phyloP scores from a whole-genome alignment of 1,140 invertebrate genomes.

The Neelides sp. region DNA sequence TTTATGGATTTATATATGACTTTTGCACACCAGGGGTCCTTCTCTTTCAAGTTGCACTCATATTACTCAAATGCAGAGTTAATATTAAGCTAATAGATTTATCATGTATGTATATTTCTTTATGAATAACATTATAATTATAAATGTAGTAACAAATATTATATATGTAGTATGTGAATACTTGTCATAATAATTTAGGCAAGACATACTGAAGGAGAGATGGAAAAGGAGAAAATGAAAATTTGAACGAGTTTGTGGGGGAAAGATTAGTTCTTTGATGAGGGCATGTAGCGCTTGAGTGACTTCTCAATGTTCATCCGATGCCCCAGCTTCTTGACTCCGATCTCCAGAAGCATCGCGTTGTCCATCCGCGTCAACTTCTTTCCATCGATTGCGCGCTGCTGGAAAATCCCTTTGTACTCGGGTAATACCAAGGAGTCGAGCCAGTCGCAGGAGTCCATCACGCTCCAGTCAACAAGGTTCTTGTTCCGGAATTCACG shows the following conservation, averaged over 20 bases:
- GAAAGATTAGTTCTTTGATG: slow-evolving; percentile 16
- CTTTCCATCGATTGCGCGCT: slow-evolving; percentile 38
- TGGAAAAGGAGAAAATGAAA: neutral
- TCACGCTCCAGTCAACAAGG: slow-evolving; percentile 38
- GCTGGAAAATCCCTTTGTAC: slow-evolving; percentile 40
- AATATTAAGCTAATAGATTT: neutral
- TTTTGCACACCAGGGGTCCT: neutral
- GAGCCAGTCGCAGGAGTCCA: slow-evolving; percentile 44
- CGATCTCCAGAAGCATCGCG: slow-evolving; percentile 40
- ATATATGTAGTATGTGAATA: neutral
- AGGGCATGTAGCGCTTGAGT: slow-evolving; percentile 32
- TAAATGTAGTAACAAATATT: neutral
- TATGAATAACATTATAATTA: neutral
- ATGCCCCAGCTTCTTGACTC: slow-evolving; percentile 44
- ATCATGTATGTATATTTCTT: neutral
- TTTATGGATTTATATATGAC: neutral
- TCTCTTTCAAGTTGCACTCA: neutral
- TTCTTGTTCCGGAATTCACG: slow-evolving; percentile 36
- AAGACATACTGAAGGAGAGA: neutral
- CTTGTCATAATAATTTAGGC: neutral
- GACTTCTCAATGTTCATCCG: slow-evolving; percentile 43
- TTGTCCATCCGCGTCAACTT: slow-evolving; percentile 42
- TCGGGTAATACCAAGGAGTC: slow-evolving; percentile 41
- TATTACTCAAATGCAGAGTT: neutral
- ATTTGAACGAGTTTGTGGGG: neutral